Percentiles rank a stretch among this genome's conserved stretches.
These are phyloP conservation scores for Aphyosemion australe DNA, from an alignment of 2,113 vertebrate genomes.

Conservation along the genomic window DNA sequence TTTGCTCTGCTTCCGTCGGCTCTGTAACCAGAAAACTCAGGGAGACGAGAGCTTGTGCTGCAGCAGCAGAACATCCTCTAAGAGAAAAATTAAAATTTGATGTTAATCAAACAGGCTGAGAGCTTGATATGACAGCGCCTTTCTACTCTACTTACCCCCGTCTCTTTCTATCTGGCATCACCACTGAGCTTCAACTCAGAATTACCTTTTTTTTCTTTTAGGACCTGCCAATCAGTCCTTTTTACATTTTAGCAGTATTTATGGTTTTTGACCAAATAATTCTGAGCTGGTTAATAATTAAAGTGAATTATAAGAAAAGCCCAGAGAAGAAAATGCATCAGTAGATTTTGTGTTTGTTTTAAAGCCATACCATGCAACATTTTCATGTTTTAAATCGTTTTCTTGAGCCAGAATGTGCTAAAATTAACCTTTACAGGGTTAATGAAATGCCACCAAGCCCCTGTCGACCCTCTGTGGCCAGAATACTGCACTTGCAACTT, in stretches of 20 bases:
- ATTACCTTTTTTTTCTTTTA: conserved; percentile 75
- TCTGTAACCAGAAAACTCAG: conserved; percentile 37
- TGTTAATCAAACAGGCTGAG: conserved; percentile 94
- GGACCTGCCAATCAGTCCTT: conserved; percentile 78
- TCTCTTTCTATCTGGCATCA: conserved; percentile 87
- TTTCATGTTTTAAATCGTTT: too few species aligned
- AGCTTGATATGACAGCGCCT: conserved; percentile 97
- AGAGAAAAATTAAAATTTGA: conserved; percentile 98
- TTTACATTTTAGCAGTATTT: conserved; percentile 66
- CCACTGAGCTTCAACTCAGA: conserved; percentile 63
- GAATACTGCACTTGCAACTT: too few species aligned
- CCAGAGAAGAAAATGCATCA: too few species aligned
- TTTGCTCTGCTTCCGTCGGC: conserved; percentile 14
- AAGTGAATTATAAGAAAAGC: conserved; percentile 51
- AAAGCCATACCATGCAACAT: too few species aligned
- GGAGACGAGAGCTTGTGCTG: conserved; percentile 40
- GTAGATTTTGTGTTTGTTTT: conserved; percentile 29
- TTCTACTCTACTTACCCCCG: conserved; percentile 98
- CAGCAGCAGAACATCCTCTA: conserved; percentile 71
- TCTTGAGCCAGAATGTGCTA: too few species aligned
- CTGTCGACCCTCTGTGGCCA: too few species aligned
- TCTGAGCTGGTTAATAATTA: conserved; percentile 59
- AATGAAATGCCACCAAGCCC: too few species aligned
- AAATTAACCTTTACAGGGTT: too few species aligned
- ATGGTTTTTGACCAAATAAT: conserved; percentile 55